These are phyloP conservation scores for Pteruthius melanotis DNA, from an alignment of 2,113 vertebrate species.

Conservation along the genomic window DNA sequence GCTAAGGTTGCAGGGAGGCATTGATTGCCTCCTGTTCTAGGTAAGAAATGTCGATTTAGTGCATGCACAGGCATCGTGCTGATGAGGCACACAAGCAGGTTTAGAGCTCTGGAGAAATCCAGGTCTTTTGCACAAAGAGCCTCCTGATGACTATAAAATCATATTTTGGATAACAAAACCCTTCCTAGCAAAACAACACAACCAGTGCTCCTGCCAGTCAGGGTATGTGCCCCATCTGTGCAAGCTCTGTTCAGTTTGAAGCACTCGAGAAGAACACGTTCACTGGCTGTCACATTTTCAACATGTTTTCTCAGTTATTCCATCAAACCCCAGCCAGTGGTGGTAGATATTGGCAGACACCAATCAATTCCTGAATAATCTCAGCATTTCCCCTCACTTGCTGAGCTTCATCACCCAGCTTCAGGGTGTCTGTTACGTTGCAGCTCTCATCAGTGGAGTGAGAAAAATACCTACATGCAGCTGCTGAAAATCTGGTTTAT, in stretches of 20 bases:
- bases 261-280: background rate
- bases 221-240: background rate
- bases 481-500: background rate
- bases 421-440: background rate
- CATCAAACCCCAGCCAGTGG: background rate
- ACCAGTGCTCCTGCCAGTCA: background rate
- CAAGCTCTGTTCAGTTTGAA: background rate
- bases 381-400: background rate
- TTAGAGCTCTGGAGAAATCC: background rate
- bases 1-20: background rate
- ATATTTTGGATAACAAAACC: background rate
- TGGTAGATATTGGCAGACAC: background rate
- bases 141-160: background rate
- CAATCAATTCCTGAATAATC: background rate
- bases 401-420: background rate
- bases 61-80: accelerated
- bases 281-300: slow-evolving; percentile 22
- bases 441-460: background rate
- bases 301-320: background rate
- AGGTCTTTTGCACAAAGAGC: background rate
- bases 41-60: background rate
- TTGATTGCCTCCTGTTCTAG: background rate
- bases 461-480: background rate
- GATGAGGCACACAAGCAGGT: background rate
- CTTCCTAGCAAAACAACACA: background rate